Conservation (phyloP, 2,797 vertebrate genomes). For the Cetoscarus ocellatus region DNA sequence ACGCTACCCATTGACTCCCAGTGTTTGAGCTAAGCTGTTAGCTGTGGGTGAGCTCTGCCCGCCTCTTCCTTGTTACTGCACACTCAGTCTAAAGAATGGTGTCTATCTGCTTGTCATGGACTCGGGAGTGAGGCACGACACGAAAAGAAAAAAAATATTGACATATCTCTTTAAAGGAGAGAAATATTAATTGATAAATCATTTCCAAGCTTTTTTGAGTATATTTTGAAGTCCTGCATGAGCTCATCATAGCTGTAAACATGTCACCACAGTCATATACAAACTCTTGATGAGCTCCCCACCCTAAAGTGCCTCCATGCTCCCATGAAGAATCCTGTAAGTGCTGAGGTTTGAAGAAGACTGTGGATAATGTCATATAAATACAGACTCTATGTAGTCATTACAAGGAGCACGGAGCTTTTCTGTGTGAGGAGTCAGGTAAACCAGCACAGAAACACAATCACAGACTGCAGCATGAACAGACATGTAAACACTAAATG, state of each 20-base stretch:
- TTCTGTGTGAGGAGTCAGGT: conserved; percentile 13
- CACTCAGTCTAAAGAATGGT: no score
- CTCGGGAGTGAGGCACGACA: no score
- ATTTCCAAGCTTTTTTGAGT: no score
- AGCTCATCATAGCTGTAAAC: conserved; percentile 45
- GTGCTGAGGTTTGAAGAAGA: conserved; percentile 24
- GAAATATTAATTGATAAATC: no score
- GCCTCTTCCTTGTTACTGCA: no score
- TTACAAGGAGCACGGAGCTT: conserved; percentile 9
- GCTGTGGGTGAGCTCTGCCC: no score
- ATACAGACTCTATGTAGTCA: conserved; percentile 1
- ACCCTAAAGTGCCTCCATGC: background rate
- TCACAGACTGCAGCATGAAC: conserved; percentile 52
- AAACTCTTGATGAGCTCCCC: conserved; percentile 20
- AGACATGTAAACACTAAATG: conserved; percentile 72
- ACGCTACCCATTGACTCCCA: no score
- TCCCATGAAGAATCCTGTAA: conserved; percentile 9
- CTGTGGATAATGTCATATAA: conserved; percentile 13
- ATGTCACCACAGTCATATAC: conserved; percentile 24
- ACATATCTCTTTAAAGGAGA: no score
- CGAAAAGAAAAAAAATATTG: no score
- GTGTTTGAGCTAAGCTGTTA: no score
- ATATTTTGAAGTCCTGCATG: conserved; percentile 24
- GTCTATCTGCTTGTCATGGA: no score
- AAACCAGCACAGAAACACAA: conserved; percentile 44